These are phyloP conservation scores for Hemiprocne comata DNA, from an alignment of 2,113 vertebrate species.

Conservation along the genomic window DNA sequence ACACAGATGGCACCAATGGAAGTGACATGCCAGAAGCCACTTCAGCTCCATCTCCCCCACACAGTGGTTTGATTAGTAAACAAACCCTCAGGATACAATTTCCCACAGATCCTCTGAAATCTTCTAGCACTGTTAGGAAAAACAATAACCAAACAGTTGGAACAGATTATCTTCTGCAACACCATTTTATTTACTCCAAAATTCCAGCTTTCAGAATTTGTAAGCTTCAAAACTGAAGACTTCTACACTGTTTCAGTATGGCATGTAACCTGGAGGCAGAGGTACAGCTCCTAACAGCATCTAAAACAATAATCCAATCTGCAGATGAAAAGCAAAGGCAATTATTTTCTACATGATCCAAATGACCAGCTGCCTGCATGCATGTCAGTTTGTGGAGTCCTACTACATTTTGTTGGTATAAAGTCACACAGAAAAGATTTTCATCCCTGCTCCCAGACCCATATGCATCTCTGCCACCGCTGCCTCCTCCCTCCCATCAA, in stretches of 20 bases:
- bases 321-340: background rate
- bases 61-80: slow-evolving; percentile 7
- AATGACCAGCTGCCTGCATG: background rate
- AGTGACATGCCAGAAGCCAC: background rate
- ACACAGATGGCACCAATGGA: background rate
- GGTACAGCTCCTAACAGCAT: background rate
- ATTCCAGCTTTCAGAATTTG: background rate
- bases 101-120: slow-evolving; percentile 22
- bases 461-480: background rate
- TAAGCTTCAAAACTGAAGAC: background rate
- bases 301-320: background rate
- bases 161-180: slow-evolving; percentile 29
- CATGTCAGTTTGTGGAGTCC: background rate
- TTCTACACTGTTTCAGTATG: background rate
- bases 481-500: background rate
- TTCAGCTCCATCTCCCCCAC: background rate
- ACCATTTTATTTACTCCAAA: background rate
- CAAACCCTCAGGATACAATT: slow-evolving; percentile 17
- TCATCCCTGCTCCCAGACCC: background rate
- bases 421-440: background rate
- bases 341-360: background rate
- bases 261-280: background rate
- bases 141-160: slow-evolving; percentile 37
- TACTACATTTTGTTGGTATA: background rate
- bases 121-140: background rate